These are phyloP conservation scores for Ceratina japonica DNA, from an alignment of 1,140 invertebrate genomes.

Conservation along the genomic window DNA sequence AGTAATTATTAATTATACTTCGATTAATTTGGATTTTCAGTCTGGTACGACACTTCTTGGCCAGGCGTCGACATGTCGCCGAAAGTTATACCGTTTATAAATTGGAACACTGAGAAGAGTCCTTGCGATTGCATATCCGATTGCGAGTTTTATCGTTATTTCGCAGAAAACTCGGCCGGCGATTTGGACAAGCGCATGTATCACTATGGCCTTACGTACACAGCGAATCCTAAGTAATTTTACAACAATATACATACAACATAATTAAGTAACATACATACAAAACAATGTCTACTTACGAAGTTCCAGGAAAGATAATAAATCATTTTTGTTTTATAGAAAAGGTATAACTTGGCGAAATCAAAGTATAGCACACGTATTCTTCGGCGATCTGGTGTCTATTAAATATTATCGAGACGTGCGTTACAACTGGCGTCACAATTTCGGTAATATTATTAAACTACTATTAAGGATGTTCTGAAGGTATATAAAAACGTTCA, in stretches of 20 bases:
- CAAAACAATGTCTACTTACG: neutral
- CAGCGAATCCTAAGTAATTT: slow-evolving; percentile 36
- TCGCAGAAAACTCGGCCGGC: slow-evolving; percentile 62
- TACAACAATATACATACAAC: too few species aligned
- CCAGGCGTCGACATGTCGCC: slow-evolving; percentile 43
- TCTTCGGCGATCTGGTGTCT: slow-evolving; percentile 69
- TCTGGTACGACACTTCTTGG: slow-evolving; percentile 62
- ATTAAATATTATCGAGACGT: slow-evolving; percentile 65
- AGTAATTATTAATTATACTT: too few species aligned
- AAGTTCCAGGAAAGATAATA: neutral
- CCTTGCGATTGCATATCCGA: slow-evolving; percentile 69
- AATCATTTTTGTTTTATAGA: slow-evolving; percentile 40
- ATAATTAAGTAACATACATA: too few species aligned
- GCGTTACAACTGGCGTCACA: slow-evolving; percentile 68
- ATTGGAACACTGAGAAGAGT: neutral
- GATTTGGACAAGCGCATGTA: slow-evolving; percentile 45
- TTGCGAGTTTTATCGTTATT: slow-evolving; percentile 65
- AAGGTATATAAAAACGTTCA: too few species aligned
- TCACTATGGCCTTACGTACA: slow-evolving; percentile 37
- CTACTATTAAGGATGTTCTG: too few species aligned
- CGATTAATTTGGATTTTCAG: slow-evolving; percentile 47
- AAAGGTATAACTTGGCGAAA: slow-evolving; percentile 30
- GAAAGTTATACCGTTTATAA: neutral
- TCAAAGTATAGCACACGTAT: slow-evolving; percentile 68
- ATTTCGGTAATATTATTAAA: slow-evolving; percentile 65